Evolutionary conservation across 2,113 vertebrate genomes (phyloP).

Genomic region (Carassius auratus): DNA sequence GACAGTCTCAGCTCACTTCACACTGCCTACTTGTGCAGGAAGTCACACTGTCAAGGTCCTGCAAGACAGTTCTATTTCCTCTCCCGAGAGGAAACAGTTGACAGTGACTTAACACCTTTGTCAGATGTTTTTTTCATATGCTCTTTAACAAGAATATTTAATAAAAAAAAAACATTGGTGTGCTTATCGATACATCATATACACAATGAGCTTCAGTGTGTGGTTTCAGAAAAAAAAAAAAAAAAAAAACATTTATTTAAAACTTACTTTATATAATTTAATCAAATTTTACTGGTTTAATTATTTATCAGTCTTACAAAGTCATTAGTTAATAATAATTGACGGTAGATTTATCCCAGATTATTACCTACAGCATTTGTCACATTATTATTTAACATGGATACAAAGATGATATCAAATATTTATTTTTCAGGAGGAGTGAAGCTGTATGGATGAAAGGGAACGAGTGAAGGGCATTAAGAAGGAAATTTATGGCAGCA

Average conservation of each 20-base stretch:
- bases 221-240: neutral
- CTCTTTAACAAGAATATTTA: neutral
- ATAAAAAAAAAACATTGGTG: neutral
- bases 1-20: slow-evolving; percentile 72
- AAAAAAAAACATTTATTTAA: no score
- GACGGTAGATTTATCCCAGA: neutral
- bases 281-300: neutral
- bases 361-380: neutral
- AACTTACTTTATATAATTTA: no score
- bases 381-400: slow-evolving; percentile 52
- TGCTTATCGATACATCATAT: neutral
- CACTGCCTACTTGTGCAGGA: slow-evolving; percentile 71
- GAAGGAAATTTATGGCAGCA: neutral
- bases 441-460: slow-evolving; percentile 52
- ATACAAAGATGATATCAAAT: slow-evolving; percentile 62
- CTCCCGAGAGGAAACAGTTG: slow-evolving; percentile 62
- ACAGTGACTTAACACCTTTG: slow-evolving; percentile 71
- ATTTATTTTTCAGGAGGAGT: slow-evolving; percentile 64
- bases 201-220: neutral
- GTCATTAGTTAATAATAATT: neutral
- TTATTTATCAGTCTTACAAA: neutral
- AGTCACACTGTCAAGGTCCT: slow-evolving; percentile 68
- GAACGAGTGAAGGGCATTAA: slow-evolving; percentile 59
- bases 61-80: slow-evolving; percentile 73
- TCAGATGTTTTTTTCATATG: neutral